phyloP scores from a whole-genome alignment of 2,888 invertebrate genomes.

The Spodoptera littoralis region DNA sequence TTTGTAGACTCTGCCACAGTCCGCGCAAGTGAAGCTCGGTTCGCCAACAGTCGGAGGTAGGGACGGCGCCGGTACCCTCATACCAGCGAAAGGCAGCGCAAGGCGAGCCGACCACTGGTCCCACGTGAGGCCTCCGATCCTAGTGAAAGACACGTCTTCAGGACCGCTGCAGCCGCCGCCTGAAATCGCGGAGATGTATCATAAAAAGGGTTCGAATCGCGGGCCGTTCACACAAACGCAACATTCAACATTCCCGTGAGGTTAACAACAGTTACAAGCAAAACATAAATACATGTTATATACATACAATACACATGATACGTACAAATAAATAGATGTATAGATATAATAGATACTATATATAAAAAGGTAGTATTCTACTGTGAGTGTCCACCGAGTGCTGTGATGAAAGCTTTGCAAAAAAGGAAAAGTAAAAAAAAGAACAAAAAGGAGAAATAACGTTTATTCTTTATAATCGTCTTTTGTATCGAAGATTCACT shows the following conservation, averaged over 20 bases:
- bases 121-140: conserved; percentile 92
- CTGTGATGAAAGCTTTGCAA: conserved; percentile 87
- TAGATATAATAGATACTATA: conserved; percentile 60
- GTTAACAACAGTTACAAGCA: conserved; percentile 83
- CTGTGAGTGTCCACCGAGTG: conserved; percentile 88
- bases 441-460: conserved; percentile 79
- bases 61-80: conserved; percentile 68
- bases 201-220: conserved; percentile 58
- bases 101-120: conserved; percentile 93
- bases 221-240: conserved; percentile 60
- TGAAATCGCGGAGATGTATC: conserved; percentile 73
- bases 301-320: conserved; percentile 62
- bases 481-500: conserved; percentile 54
- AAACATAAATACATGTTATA: conserved; percentile 77
- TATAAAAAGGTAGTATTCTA: conserved; percentile 75
- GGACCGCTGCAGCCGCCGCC: conserved; percentile 66
- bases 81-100: conserved; percentile 90
- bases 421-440: conserved; percentile 82
- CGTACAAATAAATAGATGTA: conserved; percentile 62
- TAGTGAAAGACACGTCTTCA: conserved; percentile 92
- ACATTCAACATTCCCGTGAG: conserved; percentile 79
- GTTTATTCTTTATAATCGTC: conserved; percentile 75
- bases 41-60: conserved; percentile 77
- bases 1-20: conserved; percentile 95
- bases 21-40: conserved; percentile 92